Conservation (phyloP, 2,888 invertebrate species). For the Pterostichus niger region DNA sequence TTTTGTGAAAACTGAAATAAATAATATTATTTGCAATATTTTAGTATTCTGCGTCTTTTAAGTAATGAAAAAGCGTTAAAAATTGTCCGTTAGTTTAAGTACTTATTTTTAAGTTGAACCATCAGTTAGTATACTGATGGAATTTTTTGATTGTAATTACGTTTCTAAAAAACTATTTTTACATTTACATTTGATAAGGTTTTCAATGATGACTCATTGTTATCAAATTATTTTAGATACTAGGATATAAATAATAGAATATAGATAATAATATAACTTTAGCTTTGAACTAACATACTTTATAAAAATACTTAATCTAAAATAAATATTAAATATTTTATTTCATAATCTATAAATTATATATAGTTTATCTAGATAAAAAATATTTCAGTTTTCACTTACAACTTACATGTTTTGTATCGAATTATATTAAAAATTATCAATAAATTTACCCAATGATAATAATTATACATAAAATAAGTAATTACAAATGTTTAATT, state of each 20-base stretch:
- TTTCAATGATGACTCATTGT: not conserved
- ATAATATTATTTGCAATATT: not conserved
- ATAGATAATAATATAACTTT: slow-evolving; percentile 26
- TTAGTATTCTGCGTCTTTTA: slow-evolving; percentile 44
- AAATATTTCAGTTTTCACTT: slow-evolving; percentile 41
- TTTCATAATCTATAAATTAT: slow-evolving; percentile 28
- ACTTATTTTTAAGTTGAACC: slow-evolving; percentile 39
- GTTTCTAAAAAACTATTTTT: not conserved
- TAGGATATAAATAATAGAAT: slow-evolving; percentile 44
- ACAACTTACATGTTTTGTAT: not conserved
- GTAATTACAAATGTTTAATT: not conserved
- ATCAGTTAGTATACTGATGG: slow-evolving; percentile 35
- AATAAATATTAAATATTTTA: slow-evolving; percentile 51
- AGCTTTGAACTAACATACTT: slow-evolving; percentile 37
- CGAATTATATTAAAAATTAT: not conserved
- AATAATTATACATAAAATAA: not conserved
- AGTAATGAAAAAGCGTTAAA: slow-evolving; percentile 34
- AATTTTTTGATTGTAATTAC: slow-evolving; percentile 22
- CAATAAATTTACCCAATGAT: not conserved
- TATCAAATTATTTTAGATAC: slow-evolving; percentile 29
- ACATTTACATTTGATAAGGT: not conserved
- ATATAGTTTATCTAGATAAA: slow-evolving; percentile 22
- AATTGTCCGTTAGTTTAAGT: slow-evolving; percentile 43
- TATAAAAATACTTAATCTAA: slow-evolving; percentile 53
- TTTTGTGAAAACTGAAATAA: slow-evolving; percentile 24